phyloP scores from a whole-genome alignment of 2,113 vertebrate species.

The Hypanus sabinus region DNA sequence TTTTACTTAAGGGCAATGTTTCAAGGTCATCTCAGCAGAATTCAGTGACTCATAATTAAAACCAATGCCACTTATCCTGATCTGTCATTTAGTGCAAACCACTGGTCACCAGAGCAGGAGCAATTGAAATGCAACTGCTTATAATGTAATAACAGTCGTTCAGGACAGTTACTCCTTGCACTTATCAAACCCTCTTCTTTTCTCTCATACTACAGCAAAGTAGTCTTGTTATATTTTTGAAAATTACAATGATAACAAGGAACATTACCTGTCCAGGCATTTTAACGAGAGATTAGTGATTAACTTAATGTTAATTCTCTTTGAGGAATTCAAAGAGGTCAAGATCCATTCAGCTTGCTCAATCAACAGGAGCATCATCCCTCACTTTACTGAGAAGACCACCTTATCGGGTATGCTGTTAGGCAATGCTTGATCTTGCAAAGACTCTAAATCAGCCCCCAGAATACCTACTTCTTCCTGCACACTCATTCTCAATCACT shows the following conservation, averaged over 20 bases:
- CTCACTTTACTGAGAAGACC: no score
- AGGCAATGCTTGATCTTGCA: no score
- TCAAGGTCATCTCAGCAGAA: no score
- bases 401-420: no score
- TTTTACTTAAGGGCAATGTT: neutral
- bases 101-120: neutral
- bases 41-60: neutral
- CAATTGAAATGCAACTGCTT: neutral
- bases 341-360: no score
- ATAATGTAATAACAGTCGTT: no score
- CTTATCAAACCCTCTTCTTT: neutral
- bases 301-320: no score
- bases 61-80: neutral
- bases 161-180: neutral
- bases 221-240: neutral
- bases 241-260: neutral
- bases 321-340: no score
- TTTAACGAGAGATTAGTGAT: neutral
- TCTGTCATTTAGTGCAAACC: neutral
- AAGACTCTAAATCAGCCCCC: no score
- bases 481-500: no score
- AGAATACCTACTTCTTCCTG: no score
- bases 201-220: neutral
- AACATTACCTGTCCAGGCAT: neutral
- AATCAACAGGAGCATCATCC: no score